Evolutionary conservation across 2,797 vertebrate genomes (phyloP), one percentile per base, ranked within the genome.

Genomic region (Danio jaintianensis): DNA sequence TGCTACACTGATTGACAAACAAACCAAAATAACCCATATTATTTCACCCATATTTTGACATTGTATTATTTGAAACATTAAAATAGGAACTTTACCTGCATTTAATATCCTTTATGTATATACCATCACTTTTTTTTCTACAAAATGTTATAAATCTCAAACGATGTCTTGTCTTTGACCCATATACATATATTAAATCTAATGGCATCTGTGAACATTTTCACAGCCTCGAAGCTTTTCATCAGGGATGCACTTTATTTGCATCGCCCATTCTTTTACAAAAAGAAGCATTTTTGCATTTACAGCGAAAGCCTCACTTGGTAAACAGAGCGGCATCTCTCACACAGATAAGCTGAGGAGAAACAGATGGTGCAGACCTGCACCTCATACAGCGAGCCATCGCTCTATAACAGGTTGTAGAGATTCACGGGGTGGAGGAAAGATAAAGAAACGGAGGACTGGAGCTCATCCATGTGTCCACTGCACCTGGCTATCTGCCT

Each of bases 401-500:
- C 70, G 50, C 45, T 74, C 56, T 61, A 47, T 78, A 78, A 81
- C 74, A 86, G 77, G 58, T 82, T 58, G 22, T 69, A 72, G 13
- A 70, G 75, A 67, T 76, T 81, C 82, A 56, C 58, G 0, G 7
- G 16, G 64, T 55, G 81, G 78, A 68, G 9, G 22, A 79, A 42
- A 70, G 77, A 88, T 89, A 87, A 89, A 88, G 85, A 85, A 85
- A 74, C 53, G 81, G 80, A 78, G 58, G 81, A 85, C 83, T 3
- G 70, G 75, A 85, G 85, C 84, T 88, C 75, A 74, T 88, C 87
- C 82, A 73, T 82, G 86, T 89, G 82, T 87, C 81, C 81, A 74
- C 52, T 85, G 84, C 85, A 89, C 89, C 83, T 82, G 84, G 85
- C 87, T 91, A 91, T 93, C 90, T 86, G 86, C 84, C 64, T 74